These are phyloP conservation scores for Achlya flavicornis DNA, from an alignment of 2,888 invertebrate genomes.

Conservation along the genomic window DNA sequence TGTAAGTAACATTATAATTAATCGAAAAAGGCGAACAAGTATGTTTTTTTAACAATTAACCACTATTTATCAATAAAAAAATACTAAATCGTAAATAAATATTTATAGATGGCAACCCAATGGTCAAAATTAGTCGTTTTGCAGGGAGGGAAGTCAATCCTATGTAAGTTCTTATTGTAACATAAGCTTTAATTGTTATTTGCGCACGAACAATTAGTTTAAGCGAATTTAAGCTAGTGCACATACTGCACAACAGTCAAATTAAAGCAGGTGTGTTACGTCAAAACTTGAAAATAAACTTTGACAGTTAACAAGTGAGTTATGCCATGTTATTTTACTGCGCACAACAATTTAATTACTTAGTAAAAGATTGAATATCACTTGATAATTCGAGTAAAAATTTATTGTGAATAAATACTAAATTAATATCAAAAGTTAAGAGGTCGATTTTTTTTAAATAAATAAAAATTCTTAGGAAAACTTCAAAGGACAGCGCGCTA, in stretches of 20 bases:
- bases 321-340: background rate
- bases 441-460: background rate
- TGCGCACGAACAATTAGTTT: constrained; percentile 32
- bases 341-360: constrained; percentile 10
- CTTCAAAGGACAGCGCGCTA: background rate
- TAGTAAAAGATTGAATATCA: constrained; percentile 23
- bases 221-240: constrained; percentile 1
- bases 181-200: constrained; percentile 24
- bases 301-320: constrained; percentile 4
- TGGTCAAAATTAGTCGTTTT: background rate
- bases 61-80: background rate
- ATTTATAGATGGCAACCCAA: background rate
- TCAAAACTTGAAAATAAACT: background rate
- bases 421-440: background rate
- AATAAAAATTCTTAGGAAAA: no score
- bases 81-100: background rate
- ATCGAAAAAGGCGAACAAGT: background rate
- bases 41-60: background rate
- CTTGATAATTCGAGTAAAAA: constrained; percentile 31
- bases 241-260: background rate
- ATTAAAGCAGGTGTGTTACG: background rate
- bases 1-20: background rate
- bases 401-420: background rate
- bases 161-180: background rate
- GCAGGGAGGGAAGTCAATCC: background rate